phyloP scores from a whole-genome alignment of 2,888 invertebrate species.

The Amblyteles armatorius region DNA sequence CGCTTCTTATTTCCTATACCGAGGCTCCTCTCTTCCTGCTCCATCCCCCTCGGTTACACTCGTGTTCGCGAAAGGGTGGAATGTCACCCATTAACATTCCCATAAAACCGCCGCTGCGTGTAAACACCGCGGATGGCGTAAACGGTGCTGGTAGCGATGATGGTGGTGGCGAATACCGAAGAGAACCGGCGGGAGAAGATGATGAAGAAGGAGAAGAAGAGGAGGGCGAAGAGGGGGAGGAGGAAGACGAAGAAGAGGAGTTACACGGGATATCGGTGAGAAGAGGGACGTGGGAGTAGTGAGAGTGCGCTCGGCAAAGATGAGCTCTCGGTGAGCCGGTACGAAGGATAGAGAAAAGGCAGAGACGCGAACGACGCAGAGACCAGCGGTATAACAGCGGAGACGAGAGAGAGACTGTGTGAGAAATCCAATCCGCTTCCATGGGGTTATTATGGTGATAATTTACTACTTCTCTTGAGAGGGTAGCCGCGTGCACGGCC shows the following conservation, averaged over 20 bases:
- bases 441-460: conserved; percentile 82
- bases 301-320: conserved; percentile 46
- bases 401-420: conserved; percentile 74
- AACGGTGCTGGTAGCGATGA: conserved; percentile 72
- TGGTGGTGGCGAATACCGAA: conserved; percentile 54
- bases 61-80: conserved; percentile 76
- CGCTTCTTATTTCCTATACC: conserved; percentile 29
- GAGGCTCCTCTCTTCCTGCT: conserved; percentile 14
- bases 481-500: conserved; percentile 71
- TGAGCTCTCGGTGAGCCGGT: conserved; percentile 41
- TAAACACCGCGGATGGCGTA: conserved; percentile 79
- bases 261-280: conserved; percentile 39
- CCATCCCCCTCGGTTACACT: conserved; percentile 59
- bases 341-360: conserved; percentile 59
- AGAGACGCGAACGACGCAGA: conserved; percentile 42
- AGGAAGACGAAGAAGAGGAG: conserved; percentile 40
- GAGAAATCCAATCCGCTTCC: conserved; percentile 82
- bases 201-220: conserved; percentile 5
- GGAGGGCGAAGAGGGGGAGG: conserved; percentile 35
- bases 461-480: conserved; percentile 79
- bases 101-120: conserved; percentile 81
- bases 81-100: conserved; percentile 83
- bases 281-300: conserved; percentile 56
- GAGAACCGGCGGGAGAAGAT: conserved; percentile 57
- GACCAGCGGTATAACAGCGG: conserved; percentile 36